phyloP scores from a whole-genome alignment of 2,888 invertebrate genomes.

The Meteorus cinctellus region DNA sequence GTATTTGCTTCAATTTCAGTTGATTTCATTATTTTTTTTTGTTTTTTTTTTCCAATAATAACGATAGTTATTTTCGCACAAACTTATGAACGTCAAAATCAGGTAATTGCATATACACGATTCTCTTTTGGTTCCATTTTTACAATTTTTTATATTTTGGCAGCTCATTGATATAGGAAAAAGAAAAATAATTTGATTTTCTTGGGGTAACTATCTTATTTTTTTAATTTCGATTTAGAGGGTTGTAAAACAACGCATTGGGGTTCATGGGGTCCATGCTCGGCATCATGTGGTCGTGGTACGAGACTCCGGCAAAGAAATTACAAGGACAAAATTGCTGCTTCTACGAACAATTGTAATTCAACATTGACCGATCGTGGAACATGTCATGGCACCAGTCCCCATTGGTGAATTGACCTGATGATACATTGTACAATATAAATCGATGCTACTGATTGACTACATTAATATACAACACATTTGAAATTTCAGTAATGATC shows the following conservation, averaged over 20 bases:
- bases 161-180: background rate
- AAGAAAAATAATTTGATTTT: background rate
- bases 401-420: conserved; percentile 60
- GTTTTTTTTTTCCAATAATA: conserved; percentile 46
- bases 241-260: conserved; percentile 88
- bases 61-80: conserved; percentile 43
- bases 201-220: background rate
- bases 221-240: conserved; percentile 74
- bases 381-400: conserved; percentile 57
- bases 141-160: background rate
- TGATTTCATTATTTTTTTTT: conserved; percentile 30
- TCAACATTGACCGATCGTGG: conserved; percentile 58
- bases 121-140: background rate
- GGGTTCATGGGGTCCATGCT: conserved; percentile 86
- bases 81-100: background rate
- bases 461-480: background rate
- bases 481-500: conserved; percentile 44
- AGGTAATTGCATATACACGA: background rate
- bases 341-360: conserved; percentile 81
- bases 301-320: conserved; percentile 84
- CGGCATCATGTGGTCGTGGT: conserved; percentile 92
- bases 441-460: background rate
- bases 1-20: conserved; percentile 28
- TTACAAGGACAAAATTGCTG: conserved; percentile 74
- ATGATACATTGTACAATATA: background rate